phyloP scores from a whole-genome alignment of 1,140 invertebrate genomes.

The Drosophila chauvacae region DNA sequence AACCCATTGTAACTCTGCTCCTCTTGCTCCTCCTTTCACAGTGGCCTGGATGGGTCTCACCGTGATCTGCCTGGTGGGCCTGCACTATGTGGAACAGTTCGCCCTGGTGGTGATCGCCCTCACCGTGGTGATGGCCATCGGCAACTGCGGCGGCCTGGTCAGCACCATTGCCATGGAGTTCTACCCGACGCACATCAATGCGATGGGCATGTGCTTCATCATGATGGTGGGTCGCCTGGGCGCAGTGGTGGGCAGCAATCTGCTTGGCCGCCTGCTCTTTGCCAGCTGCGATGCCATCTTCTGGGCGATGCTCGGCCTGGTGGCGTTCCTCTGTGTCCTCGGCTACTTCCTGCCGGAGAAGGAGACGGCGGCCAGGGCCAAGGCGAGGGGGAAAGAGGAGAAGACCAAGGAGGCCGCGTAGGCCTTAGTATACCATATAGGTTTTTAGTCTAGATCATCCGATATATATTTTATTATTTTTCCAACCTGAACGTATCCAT shows the following conservation, averaged over 20 bases:
- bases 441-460: constrained; percentile 7
- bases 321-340: constrained; percentile 38
- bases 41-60: constrained; percentile 68
- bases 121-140: constrained; percentile 74
- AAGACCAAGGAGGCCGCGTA: neutral
- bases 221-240: constrained; percentile 85
- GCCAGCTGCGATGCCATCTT: constrained; percentile 78
- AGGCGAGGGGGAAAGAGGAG: constrained; percentile 19
- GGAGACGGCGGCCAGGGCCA: constrained; percentile 2
- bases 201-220: constrained; percentile 85
- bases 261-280: constrained; percentile 80
- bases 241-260: constrained; percentile 80
- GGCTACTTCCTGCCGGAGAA: constrained; percentile 66
- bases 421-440: constrained; percentile 14
- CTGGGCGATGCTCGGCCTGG: constrained; percentile 49
- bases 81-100: constrained; percentile 66
- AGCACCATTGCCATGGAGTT: constrained; percentile 84
- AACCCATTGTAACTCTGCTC: neutral
- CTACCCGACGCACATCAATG: constrained; percentile 84
- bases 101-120: constrained; percentile 60
- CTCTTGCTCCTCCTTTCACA: constrained; percentile 2
- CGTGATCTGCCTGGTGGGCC: constrained; percentile 36
- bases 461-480: neutral
- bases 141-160: constrained; percentile 82
- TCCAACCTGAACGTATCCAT: neutral